Evolutionary conservation across 2,888 invertebrate genomes (phyloP), one percentile per base, ranked within the genome.

Genomic region (Agrypnus murinus): DNA sequence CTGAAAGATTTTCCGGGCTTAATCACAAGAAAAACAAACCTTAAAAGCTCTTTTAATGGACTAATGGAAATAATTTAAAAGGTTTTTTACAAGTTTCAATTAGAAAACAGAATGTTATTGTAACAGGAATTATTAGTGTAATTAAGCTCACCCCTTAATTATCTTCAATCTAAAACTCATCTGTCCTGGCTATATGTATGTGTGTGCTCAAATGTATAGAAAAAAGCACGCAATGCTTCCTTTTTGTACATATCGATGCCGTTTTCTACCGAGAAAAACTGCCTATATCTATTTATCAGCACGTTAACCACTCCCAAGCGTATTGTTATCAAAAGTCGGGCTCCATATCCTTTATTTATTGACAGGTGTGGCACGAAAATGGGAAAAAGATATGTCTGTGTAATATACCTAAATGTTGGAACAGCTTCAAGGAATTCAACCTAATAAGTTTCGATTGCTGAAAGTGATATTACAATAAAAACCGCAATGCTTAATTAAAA

Each of bases 301-400:
- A 63, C 57, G 70, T 60, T 70, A 65, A 71, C 71, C 66, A 46
- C 71, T 71, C 71, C 66, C 71, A 36, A 45, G 53, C 14, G 66
- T 38, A 63, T 63, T 71, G 71, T 71, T 71, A 71, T 71, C 65
- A 66, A 62, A 71, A 66, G 71, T 71, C 45, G 63, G 50, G 57
- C 66, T 48, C 66, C 48, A 62, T 62, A 63, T 71, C 65, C 66
- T 71, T 71, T 65, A 71, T 65, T 63, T 71, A 71, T 71, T 60
- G 65, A 65, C 65, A 65, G 70, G 70, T 68, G 68, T 32, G 68
- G 62, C 64, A 34, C 38, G 50, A 50, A 69, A 53, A 62, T 46
- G 62, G 43, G 40, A 43, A 58, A 25, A 46, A 48, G 55, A 68
- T 62, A 43, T 31, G 45, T 66, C 32, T 50, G 31, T 40, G 14